phyloP scores from a whole-genome alignment of 2,113 vertebrate genomes.

The Spheniscus mendiculus region DNA sequence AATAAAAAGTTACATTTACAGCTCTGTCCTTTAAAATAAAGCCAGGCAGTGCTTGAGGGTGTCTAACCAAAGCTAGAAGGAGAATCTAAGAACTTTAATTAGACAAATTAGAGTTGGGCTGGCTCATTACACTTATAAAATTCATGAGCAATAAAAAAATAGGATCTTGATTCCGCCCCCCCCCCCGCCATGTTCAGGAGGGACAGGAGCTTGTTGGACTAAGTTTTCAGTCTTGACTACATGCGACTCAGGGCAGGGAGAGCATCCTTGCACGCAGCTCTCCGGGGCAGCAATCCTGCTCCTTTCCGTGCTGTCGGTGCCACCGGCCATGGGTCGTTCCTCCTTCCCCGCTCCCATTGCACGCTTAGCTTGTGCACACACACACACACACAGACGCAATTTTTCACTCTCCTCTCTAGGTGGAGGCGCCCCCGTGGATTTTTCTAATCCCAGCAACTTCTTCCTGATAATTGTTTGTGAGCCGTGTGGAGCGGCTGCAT shows the following conservation, averaged over 20 bases:
- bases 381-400: background rate
- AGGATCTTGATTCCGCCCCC: too few relatives aligned
- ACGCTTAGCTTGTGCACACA: background rate
- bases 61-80: background rate
- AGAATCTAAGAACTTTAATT: background rate
- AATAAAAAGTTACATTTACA: background rate
- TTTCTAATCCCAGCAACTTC: constrained; percentile 54
- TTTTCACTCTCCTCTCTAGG: constrained; percentile 41
- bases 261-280: background rate
- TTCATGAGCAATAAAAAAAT: background rate
- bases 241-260: rapidly evolving
- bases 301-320: rapidly evolving
- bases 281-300: background rate
- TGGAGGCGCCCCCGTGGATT: constrained; percentile 55
- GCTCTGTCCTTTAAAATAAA: background rate
- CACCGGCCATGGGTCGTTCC: background rate
- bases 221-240: background rate
- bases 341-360: background rate
- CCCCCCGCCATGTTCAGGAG: background rate
- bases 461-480: constrained; percentile 71
- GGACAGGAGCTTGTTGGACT: background rate
- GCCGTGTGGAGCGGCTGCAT: background rate
- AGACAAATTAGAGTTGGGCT: background rate
- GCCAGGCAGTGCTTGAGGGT: background rate
- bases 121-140: background rate